Evolutionary conservation across 1,140 invertebrate genomes (phyloP), one percentile per base, ranked within the genome.

Genomic region (Oncopodura yosiiana): DNA sequence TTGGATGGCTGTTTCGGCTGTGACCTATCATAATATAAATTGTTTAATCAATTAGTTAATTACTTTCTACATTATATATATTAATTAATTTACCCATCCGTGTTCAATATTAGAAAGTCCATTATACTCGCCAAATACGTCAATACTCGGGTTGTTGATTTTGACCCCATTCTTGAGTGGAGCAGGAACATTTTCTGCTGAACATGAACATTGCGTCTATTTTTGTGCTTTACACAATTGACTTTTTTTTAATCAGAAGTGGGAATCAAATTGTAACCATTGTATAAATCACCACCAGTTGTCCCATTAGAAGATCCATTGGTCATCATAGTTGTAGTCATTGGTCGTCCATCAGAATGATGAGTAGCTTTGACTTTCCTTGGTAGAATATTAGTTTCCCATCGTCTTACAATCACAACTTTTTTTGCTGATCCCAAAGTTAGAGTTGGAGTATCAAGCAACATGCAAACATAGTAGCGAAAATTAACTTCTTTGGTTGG

Each of bases 311-410:
- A 18, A 39, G 3, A 39, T 3, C 21, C 6, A 3, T 37, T 39
- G 36, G 0, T 3, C 24, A 59, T 51, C 50, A 27, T 51, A 37
- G 14, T 46, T 38, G 3, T 34, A 34, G 8, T 34, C 30, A 34
- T 34, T 34, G n/a, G n/a, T 9, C 6, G n/a, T 34, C 14, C 30
- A 34, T 9, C 14, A 34, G n/a, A n/a, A 34, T 34, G n/a, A 9
- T 34, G 30, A 34, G 8, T 34, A 9, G n/a, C 30, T 34, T 67
- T 69, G 49, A 84, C 77, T 21, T 69, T 52, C 48, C 88, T 72
- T 32, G 88, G 82, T 48, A 73, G 71, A 51, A 87, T 72, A 66
- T 86, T 80, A 8, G 87, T 86, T 71, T 94, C 89, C 89, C 88
- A 93, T 60, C 75, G 75, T 16, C 83, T 76, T 14, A 92, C 79